Conservation (phyloP, 2,888 invertebrate genomes). For the Drosophila kambysellisi region DNA sequence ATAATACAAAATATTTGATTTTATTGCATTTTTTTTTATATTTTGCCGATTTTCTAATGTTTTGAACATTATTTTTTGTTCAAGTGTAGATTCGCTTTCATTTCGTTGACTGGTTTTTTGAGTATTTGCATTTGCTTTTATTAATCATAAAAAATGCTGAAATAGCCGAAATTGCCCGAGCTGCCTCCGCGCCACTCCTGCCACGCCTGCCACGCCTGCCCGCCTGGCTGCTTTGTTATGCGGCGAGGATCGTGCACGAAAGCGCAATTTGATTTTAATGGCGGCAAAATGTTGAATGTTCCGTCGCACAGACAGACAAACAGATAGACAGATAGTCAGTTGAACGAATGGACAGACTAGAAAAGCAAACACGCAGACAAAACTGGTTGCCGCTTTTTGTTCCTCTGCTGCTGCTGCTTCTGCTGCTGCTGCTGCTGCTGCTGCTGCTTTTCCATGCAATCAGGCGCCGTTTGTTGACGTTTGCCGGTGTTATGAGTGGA, state of each 20-base stretch:
- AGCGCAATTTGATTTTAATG: conserved; percentile 81
- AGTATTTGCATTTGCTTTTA: conserved; percentile 78
- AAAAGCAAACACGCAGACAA: conserved; percentile 44
- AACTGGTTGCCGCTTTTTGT: conserved; percentile 29
- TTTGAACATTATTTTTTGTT: not conserved
- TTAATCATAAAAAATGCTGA: conserved; percentile 79
- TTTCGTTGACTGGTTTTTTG: conserved; percentile 56
- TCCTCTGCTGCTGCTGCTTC: conserved; percentile 5
- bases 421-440: conserved; percentile 8
- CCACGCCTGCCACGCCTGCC: not conserved
- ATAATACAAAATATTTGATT: too few species aligned
- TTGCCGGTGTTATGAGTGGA: conserved; percentile 44
- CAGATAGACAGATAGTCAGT: conserved; percentile 7
- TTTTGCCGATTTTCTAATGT: not conserved
- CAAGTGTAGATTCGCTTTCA: conserved; percentile 43
- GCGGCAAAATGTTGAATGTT: conserved; percentile 77
- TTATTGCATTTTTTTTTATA: not conserved
- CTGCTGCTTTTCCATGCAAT: conserved; percentile 64
- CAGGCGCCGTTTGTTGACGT: conserved; percentile 74
- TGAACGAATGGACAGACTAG: conserved; percentile 13
- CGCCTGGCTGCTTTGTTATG: conserved; percentile 14
- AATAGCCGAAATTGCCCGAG: conserved; percentile 60
- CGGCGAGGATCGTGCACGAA: conserved; percentile 60
- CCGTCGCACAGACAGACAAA: conserved; percentile 50
- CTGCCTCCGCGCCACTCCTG: not conserved